phyloP scores from a whole-genome alignment of 2,888 invertebrate species.

The Lepidonotus clava region DNA sequence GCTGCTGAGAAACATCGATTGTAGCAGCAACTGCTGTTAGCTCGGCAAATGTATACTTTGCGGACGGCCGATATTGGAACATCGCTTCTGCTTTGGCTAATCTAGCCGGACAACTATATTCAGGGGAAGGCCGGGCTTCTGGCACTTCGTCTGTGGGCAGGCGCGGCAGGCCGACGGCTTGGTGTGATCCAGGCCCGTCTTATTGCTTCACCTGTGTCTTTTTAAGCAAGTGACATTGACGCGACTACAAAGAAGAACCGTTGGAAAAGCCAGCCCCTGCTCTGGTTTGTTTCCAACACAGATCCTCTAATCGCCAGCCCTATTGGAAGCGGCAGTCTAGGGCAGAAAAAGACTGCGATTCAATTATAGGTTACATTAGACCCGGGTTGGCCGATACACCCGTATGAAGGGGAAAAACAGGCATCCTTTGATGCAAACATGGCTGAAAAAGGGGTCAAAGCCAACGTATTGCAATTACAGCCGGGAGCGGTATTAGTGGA shows the following conservation, averaged over 20 bases:
- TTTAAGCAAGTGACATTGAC: not conserved
- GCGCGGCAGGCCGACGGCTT: not conserved
- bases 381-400: conserved; percentile 2
- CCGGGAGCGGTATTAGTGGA: conserved; percentile 17
- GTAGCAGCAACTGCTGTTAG: conserved; percentile 18
- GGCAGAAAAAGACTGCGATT: conserved; percentile 3
- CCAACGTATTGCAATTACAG: conserved; percentile 34
- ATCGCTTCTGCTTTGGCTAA: conserved; percentile 40
- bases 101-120: conserved; percentile 6
- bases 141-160: not conserved
- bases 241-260: not conserved
- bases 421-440: not conserved
- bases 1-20: conserved; percentile 13
- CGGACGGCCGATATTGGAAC: conserved; percentile 35
- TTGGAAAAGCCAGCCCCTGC: not conserved
- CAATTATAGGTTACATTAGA: conserved; percentile 40
- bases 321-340: not conserved
- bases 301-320: conserved; percentile 1
- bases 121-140: not conserved
- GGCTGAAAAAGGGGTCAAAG: conserved; percentile 26
- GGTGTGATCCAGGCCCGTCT: not conserved
- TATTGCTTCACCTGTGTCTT: conserved; percentile 20
- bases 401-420: not conserved
- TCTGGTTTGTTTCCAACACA: not conserved
- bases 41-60: conserved; percentile 37